Evolutionary conservation across 2,113 vertebrate species (phyloP), one percentile per base, ranked within the genome.

Genomic region (Mastomys natalensis): DNA sequence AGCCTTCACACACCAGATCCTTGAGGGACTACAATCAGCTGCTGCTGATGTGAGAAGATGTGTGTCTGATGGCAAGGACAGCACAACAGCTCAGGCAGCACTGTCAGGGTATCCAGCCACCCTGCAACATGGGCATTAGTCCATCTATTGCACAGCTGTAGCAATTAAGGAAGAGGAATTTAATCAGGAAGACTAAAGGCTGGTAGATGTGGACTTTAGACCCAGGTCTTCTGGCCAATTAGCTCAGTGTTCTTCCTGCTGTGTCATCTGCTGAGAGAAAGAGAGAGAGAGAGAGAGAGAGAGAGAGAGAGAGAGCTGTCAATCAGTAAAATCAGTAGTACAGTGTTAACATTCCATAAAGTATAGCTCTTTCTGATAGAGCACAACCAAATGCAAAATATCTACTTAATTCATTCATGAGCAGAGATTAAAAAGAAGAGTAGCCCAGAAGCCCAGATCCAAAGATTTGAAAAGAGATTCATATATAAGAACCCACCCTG

Each of bases 321-420:
- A 80, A 68, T 0, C 1, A 22, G 62, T 22, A 78, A 29, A 80
- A 68, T 0, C 1, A 22, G 62, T 22, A 78, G 29, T 31, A 45
- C n/a, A 55, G 73, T 5, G 74, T 45, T 29, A n/a, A 26, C 16
- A 73, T 48, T 74, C 62, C 66, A 51, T 76, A 88, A 97, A 40
- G 53, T 62, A 19, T 29, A 64, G 81, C 48, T 62, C 87, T 17
- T 5, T 90, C 29, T 85, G 87, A 95, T 78, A 74, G 2, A 76
- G 34, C 74, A 80, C 11, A 3, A 87, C 62, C 15, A 64, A 21
- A 40, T 19, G n/a, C 2, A 70, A 70, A 34, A 21, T 7, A 58
- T 62, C 85, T 53, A 87, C 45, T 51, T 78, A 73, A 87, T 7
- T 96, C 43, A 58, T 58, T 60, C 78, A 74, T 68, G 80, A 95